Evolutionary conservation across 2,113 vertebrate species (phyloP).

Genomic region (Pterocles burchelli): DNA sequence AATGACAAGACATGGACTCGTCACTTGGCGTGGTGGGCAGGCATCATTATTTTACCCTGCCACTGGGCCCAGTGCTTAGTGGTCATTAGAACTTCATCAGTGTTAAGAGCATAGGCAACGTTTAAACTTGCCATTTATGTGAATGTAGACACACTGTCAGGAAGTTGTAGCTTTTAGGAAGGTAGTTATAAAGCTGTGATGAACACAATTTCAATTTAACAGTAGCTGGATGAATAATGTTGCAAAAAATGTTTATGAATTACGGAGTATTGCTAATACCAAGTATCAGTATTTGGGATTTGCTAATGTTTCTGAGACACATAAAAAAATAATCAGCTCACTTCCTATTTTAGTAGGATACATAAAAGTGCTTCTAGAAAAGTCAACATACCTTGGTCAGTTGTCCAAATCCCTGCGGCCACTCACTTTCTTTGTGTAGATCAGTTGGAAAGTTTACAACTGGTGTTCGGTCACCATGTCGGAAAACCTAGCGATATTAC

Average conservation of each 20-base stretch:
- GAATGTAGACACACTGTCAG: not conserved
- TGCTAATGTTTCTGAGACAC: not conserved
- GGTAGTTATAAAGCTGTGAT: not conserved
- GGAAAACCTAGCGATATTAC: constrained; percentile 77
- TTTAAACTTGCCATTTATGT: not conserved
- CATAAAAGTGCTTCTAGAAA: not conserved
- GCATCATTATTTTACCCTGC: not conserved
- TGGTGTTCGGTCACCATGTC: constrained; percentile 88
- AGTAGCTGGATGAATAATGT: not conserved
- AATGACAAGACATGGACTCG: not conserved
- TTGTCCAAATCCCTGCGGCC: constrained; percentile 89
- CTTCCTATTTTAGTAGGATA: not conserved
- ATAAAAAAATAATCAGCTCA: not conserved
- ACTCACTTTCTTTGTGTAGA: constrained; percentile 81
- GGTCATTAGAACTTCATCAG: not conserved
- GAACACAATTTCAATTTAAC: not conserved
- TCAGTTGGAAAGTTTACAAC: constrained; percentile 84
- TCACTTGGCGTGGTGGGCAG: not conserved
- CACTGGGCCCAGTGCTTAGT: not conserved
- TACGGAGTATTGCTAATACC: not conserved
- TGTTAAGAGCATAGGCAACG: not conserved
- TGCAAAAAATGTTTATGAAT: not conserved
- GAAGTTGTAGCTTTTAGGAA: not conserved
- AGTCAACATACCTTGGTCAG: constrained; percentile 82
- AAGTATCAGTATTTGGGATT: not conserved